Conservation (phyloP, 2,888 invertebrate species). For the Ectropis crepuscularia region DNA sequence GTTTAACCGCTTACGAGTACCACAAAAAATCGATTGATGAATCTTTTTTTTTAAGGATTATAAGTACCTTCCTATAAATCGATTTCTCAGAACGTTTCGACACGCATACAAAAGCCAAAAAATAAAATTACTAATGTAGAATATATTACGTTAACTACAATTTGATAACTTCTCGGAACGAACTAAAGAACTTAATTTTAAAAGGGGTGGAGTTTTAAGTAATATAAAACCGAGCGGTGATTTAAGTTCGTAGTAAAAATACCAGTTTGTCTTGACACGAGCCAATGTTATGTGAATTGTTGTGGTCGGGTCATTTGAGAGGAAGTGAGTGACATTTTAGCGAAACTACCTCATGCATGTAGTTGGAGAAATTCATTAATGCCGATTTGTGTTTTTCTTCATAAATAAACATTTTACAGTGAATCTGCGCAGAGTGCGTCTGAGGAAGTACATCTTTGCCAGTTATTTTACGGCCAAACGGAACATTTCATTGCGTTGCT, state of each 20-base stretch:
- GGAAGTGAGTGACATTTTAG: constrained; percentile 23
- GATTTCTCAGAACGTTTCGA: not conserved
- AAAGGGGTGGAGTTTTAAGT: constrained; percentile 30
- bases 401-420: too few species aligned
- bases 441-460: too few species aligned
- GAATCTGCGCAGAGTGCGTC: too few species aligned
- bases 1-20: too few species aligned
- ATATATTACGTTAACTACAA: constrained; percentile 19
- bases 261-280: constrained; percentile 44
- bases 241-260: constrained; percentile 43
- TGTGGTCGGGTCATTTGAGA: constrained; percentile 30
- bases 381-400: too few species aligned
- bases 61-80: too few species aligned
- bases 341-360: constrained; percentile 2
- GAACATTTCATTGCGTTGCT: too few species aligned
- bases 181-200: constrained; percentile 30
- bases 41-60: too few species aligned
- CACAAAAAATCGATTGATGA: too few species aligned
- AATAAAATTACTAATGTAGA: not conserved
- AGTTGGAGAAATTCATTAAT: too few species aligned
- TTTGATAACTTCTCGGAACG: constrained; percentile 31
- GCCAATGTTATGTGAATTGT: constrained; percentile 38
- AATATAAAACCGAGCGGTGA: constrained; percentile 15
- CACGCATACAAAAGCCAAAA: constrained; percentile 9
- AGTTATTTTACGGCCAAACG: too few species aligned